Evolutionary conservation across 2,888 invertebrate genomes (phyloP).

Genomic region (Rhabditoides inermis): DNA sequence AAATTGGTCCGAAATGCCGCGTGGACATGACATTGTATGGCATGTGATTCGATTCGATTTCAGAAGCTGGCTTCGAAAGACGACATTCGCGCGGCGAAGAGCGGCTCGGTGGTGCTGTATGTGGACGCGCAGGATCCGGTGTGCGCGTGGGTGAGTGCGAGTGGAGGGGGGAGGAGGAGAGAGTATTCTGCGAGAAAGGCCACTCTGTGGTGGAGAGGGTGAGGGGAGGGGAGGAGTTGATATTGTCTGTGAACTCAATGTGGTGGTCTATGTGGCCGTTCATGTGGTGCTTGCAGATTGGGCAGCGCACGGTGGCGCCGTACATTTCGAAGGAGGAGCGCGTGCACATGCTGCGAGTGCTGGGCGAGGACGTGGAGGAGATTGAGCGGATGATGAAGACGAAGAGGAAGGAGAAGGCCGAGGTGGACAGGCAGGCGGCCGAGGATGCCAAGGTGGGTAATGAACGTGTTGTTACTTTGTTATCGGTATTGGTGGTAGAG

Average conservation of each 20-base stretch:
- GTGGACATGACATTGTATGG: background rate
- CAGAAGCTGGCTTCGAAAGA: conserved; percentile 15
- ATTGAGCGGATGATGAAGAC: conserved; percentile 36
- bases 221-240: too few species aligned
- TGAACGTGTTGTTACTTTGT: too few species aligned
- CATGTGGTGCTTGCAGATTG: conserved; percentile 42
- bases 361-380: conserved; percentile 34
- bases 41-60: too few species aligned
- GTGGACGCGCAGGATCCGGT: conserved; percentile 31
- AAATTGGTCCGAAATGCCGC: background rate
- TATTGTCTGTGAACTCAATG: too few species aligned
- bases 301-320: conserved; percentile 35
- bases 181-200: too few species aligned
- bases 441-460: conserved; percentile 5
- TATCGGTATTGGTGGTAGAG: too few species aligned
- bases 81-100: conserved; percentile 22
- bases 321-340: conserved; percentile 40
- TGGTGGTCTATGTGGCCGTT: too few species aligned
- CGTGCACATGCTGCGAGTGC: conserved; percentile 34
- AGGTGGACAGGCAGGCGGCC: conserved; percentile 4
- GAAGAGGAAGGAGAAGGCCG: conserved; percentile 29
- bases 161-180: too few species aligned
- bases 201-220: too few species aligned
- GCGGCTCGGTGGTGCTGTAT: conserved; percentile 30
- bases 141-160: conserved; percentile 30